These are phyloP conservation scores for Smittia sp. DNA, from an alignment of 2,888 invertebrate genomes.

Conservation along the genomic window DNA sequence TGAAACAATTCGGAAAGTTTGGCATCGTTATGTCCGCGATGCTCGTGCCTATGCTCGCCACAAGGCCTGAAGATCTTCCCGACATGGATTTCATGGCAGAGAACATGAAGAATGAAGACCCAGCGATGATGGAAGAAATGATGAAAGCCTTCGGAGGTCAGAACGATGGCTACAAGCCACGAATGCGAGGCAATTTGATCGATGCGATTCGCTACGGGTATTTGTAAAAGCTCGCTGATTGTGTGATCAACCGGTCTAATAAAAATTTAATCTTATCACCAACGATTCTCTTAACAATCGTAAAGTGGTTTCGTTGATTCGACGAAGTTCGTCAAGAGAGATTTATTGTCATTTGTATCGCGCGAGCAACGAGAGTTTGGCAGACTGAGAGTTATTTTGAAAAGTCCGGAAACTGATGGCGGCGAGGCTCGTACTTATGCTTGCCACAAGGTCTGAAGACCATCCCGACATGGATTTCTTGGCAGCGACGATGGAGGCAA, in stretches of 20 bases:
- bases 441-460: conserved; percentile 31
- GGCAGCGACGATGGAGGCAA: background rate
- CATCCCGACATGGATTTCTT: conserved; percentile 40
- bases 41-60: conserved; percentile 40
- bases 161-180: background rate
- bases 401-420: conserved; percentile 38
- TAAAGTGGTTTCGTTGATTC: no score
- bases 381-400: no score
- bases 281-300: no score
- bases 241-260: no score
- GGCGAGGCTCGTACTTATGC: conserved; percentile 39
- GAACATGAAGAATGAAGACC: background rate
- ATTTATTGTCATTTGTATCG: no score
- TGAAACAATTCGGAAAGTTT: conserved; percentile 42
- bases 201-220: conserved; percentile 22
- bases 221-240: conserved; percentile 21
- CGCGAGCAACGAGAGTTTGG: no score
- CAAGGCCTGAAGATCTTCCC: conserved; percentile 5
- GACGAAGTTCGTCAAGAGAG: no score
- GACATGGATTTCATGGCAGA: conserved; percentile 41
- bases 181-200: background rate
- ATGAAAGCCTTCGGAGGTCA: background rate
- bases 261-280: no score
- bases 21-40: conserved; percentile 38
- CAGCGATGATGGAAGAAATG: background rate